Conservation (phyloP, 2,888 invertebrate genomes). For the Drosophila pullipes region DNA sequence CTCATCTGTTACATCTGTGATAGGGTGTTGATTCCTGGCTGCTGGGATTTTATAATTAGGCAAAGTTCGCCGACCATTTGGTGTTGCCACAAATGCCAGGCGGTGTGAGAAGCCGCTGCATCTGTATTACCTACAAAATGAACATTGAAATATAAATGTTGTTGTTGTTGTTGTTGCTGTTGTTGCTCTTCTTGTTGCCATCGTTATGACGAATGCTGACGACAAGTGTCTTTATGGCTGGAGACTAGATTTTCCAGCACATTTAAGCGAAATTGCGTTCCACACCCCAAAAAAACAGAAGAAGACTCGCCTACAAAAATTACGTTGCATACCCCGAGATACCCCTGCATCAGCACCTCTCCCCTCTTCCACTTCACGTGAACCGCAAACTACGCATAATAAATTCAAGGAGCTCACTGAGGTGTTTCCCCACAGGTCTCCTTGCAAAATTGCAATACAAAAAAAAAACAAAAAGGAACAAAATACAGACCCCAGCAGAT, state of each 20-base stretch:
- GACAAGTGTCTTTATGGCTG: slow-evolving; percentile 65
- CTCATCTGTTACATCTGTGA: slow-evolving; percentile 1
- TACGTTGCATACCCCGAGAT: slow-evolving; percentile 9
- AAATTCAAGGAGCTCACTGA: slow-evolving; percentile 67
- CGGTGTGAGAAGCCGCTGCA: slow-evolving; percentile 33
- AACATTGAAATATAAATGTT: slow-evolving; percentile 65
- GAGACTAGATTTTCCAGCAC: slow-evolving; percentile 51
- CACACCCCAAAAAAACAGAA: slow-evolving; percentile 25
- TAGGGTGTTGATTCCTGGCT: slow-evolving; percentile 24
- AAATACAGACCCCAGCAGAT: slow-evolving; percentile 30
- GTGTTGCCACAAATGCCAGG: slow-evolving; percentile 51
- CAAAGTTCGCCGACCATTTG: slow-evolving; percentile 62
- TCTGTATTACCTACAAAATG: slow-evolving; percentile 47
- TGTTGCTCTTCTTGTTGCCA: slow-evolving; percentile 48
- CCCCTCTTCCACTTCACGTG: neutral
- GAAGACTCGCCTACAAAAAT: slow-evolving; percentile 47
- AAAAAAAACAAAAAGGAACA: slow-evolving; percentile 2
- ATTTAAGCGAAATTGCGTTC: slow-evolving; percentile 45
- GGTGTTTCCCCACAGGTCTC: slow-evolving; percentile 49
- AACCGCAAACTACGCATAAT: slow-evolving; percentile 56
- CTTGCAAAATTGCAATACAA: slow-evolving; percentile 19
- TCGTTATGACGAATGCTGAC: slow-evolving; percentile 61
- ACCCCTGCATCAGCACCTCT: neutral
- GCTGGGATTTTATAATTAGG: slow-evolving; percentile 78
- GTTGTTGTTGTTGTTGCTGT: neutral